A percentile compares a stretch with the other conserved stretches of the same genome.
phyloP scores from a whole-genome alignment of 2,113 vertebrate species.

The Corythornis vintsioides region DNA sequence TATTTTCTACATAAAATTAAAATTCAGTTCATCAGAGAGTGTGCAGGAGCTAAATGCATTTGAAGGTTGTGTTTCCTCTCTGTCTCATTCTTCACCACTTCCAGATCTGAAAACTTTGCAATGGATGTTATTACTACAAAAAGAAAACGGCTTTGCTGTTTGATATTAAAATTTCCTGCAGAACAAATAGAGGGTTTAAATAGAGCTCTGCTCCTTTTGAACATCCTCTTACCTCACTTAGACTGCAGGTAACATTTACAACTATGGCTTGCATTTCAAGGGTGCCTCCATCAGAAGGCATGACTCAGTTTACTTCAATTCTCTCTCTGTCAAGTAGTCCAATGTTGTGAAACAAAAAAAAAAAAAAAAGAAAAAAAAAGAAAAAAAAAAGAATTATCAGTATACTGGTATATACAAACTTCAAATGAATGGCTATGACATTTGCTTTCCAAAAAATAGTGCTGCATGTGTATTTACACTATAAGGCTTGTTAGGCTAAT shows the following conservation, averaged over 20 bases:
- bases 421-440: neutral
- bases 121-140: constrained; percentile 4
- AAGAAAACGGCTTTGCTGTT: neutral
- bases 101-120: constrained; percentile 22
- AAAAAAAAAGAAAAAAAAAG: neutral
- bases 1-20: constrained; percentile 19
- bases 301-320: neutral
- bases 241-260: neutral
- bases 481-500: neutral
- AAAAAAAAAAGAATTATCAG: neutral
- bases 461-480: fast-evolving
- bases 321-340: neutral
- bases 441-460: fast-evolving
- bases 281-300: neutral
- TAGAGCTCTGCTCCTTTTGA: neutral
- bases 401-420: neutral
- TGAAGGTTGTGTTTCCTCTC: constrained; percentile 8
- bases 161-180: neutral
- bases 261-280: neutral
- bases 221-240: neutral
- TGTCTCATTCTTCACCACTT: neutral
- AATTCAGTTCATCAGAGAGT: neutral
- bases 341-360: neutral
- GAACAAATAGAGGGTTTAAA: neutral
- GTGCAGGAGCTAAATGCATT: neutral